Evolutionary conservation across 2,888 invertebrate genomes (phyloP).

Genomic region (Campoplex nolae): DNA sequence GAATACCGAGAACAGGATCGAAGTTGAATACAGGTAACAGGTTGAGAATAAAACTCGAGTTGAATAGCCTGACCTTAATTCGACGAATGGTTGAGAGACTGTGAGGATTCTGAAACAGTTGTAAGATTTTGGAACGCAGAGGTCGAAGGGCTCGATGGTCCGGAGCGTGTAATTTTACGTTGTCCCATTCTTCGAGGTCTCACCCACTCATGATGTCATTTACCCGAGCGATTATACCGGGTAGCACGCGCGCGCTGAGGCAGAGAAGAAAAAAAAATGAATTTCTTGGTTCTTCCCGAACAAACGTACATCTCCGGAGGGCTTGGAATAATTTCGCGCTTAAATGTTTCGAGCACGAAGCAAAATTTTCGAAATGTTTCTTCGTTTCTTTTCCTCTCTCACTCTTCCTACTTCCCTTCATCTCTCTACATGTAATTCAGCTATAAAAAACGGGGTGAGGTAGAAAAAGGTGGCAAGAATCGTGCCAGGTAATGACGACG

Average conservation of each 20-base stretch:
- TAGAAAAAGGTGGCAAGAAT: conserved; percentile 28
- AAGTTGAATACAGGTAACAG: background rate
- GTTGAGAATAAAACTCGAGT: background rate
- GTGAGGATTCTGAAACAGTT: background rate
- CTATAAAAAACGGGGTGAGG: conserved; percentile 32
- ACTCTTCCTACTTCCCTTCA: background rate
- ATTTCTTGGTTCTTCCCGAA: conserved; percentile 27
- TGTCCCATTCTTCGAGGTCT: conserved; percentile 44
- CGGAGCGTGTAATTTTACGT: conserved; percentile 66
- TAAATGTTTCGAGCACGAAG: conserved; percentile 79
- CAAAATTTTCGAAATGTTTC: conserved; percentile 72
- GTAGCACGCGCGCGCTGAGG: conserved; percentile 60
- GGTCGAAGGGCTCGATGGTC: conserved; percentile 54
- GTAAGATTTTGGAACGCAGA: conserved; percentile 31
- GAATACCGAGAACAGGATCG: background rate
- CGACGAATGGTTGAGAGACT: conserved; percentile 26
- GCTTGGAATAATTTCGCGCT: conserved; percentile 72
- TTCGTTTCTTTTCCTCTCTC: conserved; percentile 12
- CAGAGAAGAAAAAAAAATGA: conserved; percentile 27
- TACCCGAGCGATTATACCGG: conserved; percentile 47
- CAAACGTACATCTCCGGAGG: conserved; percentile 69
- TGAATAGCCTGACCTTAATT: background rate
- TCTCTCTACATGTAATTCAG: background rate
- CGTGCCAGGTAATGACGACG: conserved; percentile 38
- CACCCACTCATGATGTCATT: conserved; percentile 64